phyloP scores from a whole-genome alignment of 2,888 invertebrate species.

The Atrina japonica region DNA sequence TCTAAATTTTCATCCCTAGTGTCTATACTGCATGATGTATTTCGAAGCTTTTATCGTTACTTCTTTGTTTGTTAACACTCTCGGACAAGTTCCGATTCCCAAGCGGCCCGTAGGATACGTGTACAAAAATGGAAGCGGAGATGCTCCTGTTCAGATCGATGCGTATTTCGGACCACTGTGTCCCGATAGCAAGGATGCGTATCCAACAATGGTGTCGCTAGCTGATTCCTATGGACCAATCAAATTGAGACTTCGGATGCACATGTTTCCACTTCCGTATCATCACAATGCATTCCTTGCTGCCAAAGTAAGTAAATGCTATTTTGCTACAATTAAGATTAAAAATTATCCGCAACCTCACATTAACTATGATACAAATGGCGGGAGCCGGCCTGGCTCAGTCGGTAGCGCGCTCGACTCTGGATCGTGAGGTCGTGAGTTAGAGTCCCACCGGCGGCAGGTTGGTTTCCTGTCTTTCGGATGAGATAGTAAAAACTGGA shows the following conservation, averaged over 20 bases:
- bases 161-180: constrained; percentile 72
- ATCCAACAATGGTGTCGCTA: constrained; percentile 60
- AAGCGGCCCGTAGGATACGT: constrained; percentile 6
- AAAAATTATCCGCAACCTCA: too few relatives aligned
- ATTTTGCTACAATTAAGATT: too few relatives aligned
- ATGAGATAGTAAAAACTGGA: too few relatives aligned
- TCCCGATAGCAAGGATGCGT: constrained; percentile 63
- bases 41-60: not conserved
- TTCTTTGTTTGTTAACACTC: not conserved
- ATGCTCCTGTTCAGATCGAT: constrained; percentile 64
- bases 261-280: constrained; percentile 75
- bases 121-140: constrained; percentile 53
- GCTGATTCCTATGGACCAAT: constrained; percentile 64
- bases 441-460: too few relatives aligned
- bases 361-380: too few relatives aligned
- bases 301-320: constrained; percentile 69
- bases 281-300: constrained; percentile 70
- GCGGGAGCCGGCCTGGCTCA: too few relatives aligned
- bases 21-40: too few relatives aligned
- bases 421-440: too few relatives aligned
- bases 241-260: constrained; percentile 58
- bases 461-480: too few relatives aligned
- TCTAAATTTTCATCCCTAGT: too few relatives aligned
- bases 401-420: too few relatives aligned
- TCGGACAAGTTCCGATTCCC: constrained; percentile 6